These are phyloP conservation scores for Rallus crepitans DNA, from an alignment of 2,797 vertebrate species.

Conservation along the genomic window DNA sequence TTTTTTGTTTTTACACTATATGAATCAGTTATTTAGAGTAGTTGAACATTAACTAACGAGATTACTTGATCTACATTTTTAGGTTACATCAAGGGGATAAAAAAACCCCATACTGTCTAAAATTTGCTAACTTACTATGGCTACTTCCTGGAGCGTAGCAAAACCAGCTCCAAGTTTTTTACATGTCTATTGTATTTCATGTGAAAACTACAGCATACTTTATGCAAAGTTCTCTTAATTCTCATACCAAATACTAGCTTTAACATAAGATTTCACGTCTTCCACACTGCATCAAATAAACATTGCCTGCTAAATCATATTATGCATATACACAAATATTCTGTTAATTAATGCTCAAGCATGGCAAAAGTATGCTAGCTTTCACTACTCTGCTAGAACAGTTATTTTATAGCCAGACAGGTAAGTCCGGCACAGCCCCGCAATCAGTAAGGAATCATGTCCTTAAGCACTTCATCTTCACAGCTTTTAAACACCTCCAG, in stretches of 20 bases:
- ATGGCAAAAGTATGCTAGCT: not conserved
- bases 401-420: not conserved
- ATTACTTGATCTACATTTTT: slow-evolving; percentile 42
- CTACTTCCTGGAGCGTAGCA: not conserved
- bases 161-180: not conserved
- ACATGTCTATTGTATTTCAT: not conserved
- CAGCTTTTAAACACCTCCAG: too few relatives aligned
- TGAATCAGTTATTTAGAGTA: too few relatives aligned
- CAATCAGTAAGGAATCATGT: not conserved
- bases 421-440: not conserved
- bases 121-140: not conserved
- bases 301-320: not conserved
- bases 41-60: too few relatives aligned
- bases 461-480: too few relatives aligned
- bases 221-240: not conserved
- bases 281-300: not conserved
- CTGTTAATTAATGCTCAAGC: not conserved
- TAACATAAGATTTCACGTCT: not conserved
- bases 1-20: slow-evolving; percentile 1
- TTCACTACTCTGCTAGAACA: not conserved
- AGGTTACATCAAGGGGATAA: not conserved
- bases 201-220: not conserved
- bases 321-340: not conserved
- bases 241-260: not conserved
- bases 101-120: not conserved